A percentile compares a stretch with the other conserved stretches of the same genome.
phyloP scores from a whole-genome alignment of 2,797 vertebrate genomes.

The Sebastes kiyomatsui region DNA sequence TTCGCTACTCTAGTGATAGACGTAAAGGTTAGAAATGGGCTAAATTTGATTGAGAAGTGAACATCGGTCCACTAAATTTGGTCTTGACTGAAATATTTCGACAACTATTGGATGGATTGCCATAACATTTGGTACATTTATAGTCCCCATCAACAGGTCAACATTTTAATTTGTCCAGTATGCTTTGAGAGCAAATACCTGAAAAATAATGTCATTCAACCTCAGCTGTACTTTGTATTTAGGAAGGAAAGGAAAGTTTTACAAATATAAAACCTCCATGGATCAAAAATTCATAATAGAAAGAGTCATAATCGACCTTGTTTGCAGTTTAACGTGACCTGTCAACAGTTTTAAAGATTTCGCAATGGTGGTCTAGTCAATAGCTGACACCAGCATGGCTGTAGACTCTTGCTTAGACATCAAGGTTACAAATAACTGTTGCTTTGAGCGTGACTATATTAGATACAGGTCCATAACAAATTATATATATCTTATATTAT shows the following conservation, averaged over 20 bases:
- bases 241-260: no score
- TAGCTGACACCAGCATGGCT: background rate
- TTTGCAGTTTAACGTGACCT: rapidly evolving
- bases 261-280: no score
- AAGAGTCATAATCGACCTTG: no score
- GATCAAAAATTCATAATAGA: no score
- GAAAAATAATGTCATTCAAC: background rate
- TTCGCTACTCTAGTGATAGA: background rate
- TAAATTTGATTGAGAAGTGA: background rate
- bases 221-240: no score
- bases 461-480: background rate
- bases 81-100: background rate
- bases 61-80: background rate
- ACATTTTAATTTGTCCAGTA: no score
- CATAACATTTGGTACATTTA: background rate
- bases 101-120: background rate
- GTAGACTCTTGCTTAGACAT: background rate
- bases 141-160: no score
- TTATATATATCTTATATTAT: no score
- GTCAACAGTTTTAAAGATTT: no score
- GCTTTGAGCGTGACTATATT: background rate
- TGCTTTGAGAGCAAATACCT: background rate
- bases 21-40: background rate
- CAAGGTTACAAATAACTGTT: background rate
- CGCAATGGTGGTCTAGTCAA: no score